These are phyloP conservation scores for Acanthopagrus latus DNA, from an alignment of 2,797 vertebrate species.

Conservation along the genomic window DNA sequence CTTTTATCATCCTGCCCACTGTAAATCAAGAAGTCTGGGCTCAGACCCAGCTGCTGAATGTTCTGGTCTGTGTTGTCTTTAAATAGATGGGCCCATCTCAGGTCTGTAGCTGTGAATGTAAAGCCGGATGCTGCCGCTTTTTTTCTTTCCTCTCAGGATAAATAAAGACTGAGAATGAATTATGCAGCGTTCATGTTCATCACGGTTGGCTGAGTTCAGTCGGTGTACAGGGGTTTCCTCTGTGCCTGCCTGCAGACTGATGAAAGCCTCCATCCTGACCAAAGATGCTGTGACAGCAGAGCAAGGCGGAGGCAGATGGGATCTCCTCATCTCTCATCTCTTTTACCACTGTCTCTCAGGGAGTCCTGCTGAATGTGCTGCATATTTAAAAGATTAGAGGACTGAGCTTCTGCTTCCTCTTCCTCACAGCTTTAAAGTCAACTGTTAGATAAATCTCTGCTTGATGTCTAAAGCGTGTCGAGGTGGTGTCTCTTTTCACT, in stretches of 20 bases:
- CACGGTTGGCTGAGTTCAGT: slow-evolving; percentile 31
- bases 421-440: not conserved
- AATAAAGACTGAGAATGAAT: slow-evolving; percentile 55
- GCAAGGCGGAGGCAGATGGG: slow-evolving; percentile 23
- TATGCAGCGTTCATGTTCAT: slow-evolving; percentile 46
- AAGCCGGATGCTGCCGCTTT: slow-evolving; percentile 5
- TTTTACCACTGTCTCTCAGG: not conserved
- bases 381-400: not conserved
- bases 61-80: slow-evolving; percentile 6
- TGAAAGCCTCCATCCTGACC: slow-evolving; percentile 26
- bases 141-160: slow-evolving; percentile 13
- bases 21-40: not conserved
- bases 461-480: not conserved
- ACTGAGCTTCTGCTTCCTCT: not conserved
- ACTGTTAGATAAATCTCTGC: not conserved
- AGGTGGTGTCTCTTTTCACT: not conserved
- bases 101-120: slow-evolving; percentile 9
- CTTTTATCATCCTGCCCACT: not conserved
- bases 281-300: slow-evolving; percentile 20
- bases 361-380: slow-evolving; percentile 23
- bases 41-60: not conserved
- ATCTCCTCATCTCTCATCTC: slow-evolving; percentile 32
- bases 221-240: slow-evolving; percentile 43
- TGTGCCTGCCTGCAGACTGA: slow-evolving; percentile 10
- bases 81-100: slow-evolving; percentile 13